Evolutionary conservation across 1,140 invertebrate species (phyloP), one percentile per base, ranked within the genome.

Genomic region (Papilio polytes): DNA sequence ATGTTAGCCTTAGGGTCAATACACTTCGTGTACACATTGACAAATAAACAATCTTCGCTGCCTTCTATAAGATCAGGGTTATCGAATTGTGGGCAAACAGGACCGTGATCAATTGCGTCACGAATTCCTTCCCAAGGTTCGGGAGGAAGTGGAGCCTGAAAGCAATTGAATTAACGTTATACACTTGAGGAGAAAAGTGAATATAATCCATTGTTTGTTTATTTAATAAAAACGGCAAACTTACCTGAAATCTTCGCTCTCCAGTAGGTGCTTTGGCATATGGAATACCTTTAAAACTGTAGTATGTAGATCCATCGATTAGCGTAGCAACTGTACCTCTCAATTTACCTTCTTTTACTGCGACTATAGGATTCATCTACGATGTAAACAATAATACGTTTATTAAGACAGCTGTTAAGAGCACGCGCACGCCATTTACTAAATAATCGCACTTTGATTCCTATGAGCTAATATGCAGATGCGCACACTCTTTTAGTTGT

Each of bases 81-180:
- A 53, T 90, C 84, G 12, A 78, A 81, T 79, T 90, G 88, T 1
- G 85, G 81, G 63, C 88, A 90, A 51, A 87, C 80, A 1, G 86
- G 80, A 51, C 88, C 88, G 76, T 88, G 88, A 18, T 88, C 80
- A 2, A 82, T 80, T 3, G 88, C 88, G 73, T 87, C 81, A 6
- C 86, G 86, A 22, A 88, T 74, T 31, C 85, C 88, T n/a, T 82
- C 72, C 88, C 88, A 89, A 26, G 83, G 80, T 46, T 78, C 63
- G 7, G 85, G 85, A 0, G 86, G 87, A 59, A 83, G 81, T 20
- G 88, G 88, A 51, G 85, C 88, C 88, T 90, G 83, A 59, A 89
- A 88, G 1, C 8, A 77, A 59, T 7, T 31, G 4, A 12, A 26
- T 26, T 63, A 63, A 12, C 31, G 26, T 9, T 22, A 26, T 26